These are phyloP conservation scores for Calyptomena viridis DNA, from an alignment of 2,113 vertebrate genomes.

Conservation along the genomic window DNA sequence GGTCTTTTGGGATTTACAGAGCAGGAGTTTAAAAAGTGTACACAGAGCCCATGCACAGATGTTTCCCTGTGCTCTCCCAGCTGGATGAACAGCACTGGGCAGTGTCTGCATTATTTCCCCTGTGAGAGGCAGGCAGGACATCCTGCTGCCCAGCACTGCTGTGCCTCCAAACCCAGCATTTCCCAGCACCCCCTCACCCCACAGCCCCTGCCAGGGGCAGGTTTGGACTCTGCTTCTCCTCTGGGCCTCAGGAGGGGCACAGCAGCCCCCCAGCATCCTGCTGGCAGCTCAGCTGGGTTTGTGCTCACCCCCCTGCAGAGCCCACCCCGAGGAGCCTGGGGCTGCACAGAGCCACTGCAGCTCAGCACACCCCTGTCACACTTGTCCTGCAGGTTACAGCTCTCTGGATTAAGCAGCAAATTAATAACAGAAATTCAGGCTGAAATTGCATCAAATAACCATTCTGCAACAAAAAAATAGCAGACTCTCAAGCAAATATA, in stretches of 20 bases:
- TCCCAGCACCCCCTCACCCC: not conserved
- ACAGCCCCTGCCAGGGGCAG: not conserved
- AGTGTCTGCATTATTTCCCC: not conserved
- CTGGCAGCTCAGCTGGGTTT: not conserved
- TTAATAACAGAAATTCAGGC: not conserved
- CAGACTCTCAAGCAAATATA: not conserved
- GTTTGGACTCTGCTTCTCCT: not conserved
- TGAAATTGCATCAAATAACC: not conserved
- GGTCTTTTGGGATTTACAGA: not conserved
- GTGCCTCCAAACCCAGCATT: not conserved
- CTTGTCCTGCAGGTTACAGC: not conserved
- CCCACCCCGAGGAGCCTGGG: fast-evolving
- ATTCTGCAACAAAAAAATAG: not conserved
- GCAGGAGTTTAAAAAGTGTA: not conserved
- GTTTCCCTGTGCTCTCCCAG: not conserved
- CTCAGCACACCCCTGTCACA: not conserved
- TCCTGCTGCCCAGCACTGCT: not conserved
- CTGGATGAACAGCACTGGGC: not conserved
- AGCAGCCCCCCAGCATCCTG: not conserved
- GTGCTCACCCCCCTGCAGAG: too few species aligned
- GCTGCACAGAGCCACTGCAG: too few species aligned
- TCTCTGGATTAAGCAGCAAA: not conserved
- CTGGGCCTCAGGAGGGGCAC: not conserved
- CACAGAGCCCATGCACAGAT: not conserved
- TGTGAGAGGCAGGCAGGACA: not conserved